These are phyloP conservation scores for Plebejus melissa DNA, from an alignment of 2,888 invertebrate species.

Conservation along the genomic window DNA sequence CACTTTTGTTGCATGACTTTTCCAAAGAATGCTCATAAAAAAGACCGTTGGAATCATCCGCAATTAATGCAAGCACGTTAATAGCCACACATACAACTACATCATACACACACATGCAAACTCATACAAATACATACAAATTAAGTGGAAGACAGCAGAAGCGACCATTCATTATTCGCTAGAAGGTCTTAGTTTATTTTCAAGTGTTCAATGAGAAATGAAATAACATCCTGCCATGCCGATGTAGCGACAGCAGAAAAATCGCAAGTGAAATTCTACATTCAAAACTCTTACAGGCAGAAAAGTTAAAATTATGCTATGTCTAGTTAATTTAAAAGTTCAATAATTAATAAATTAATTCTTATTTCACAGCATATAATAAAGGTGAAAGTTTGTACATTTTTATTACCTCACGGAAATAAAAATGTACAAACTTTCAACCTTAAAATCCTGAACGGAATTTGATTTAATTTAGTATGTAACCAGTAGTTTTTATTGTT, in stretches of 20 bases:
- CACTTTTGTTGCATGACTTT: no score
- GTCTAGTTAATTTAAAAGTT: no score
- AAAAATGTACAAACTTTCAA: no score
- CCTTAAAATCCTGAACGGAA: no score
- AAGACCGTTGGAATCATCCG: not conserved
- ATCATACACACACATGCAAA: slow-evolving; percentile 3
- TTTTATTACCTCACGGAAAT: no score
- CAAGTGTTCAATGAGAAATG: slow-evolving; percentile 55
- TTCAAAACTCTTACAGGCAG: no score
- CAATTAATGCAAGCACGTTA: slow-evolving; percentile 1
- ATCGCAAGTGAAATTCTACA: not conserved
- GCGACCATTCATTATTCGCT: slow-evolving; percentile 55
- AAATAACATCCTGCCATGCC: slow-evolving; percentile 68
- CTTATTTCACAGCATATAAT: no score
- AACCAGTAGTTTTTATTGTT: no score
- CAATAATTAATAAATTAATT: no score
- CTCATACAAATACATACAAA: slow-evolving; percentile 15
- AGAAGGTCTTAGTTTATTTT: slow-evolving; percentile 61
- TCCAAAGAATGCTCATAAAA: not conserved
- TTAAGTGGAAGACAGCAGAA: slow-evolving; percentile 31
- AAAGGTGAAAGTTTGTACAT: no score
- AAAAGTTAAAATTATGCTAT: no score
- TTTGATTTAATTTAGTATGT: no score
- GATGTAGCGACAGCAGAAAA: slow-evolving; percentile 50
- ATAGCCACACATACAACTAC: not conserved